Base-by-base conservation (phyloP, 1,140 invertebrate species). In the Tachypleus tridentatus region DNA sequence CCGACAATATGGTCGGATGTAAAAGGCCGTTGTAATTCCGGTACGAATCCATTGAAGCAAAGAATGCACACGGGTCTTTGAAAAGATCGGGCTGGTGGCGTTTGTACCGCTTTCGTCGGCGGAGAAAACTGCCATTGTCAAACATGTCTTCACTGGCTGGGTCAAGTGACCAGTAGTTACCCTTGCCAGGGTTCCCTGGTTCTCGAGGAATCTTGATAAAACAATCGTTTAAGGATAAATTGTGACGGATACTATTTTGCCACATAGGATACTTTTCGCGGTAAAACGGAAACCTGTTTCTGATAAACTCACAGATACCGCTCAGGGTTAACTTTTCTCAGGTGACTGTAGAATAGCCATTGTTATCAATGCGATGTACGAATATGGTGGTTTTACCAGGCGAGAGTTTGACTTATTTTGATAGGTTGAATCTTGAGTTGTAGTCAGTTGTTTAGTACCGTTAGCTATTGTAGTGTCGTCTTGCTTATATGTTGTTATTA, bases 101-200 rank as follows among this genome's bases (percentile, higher is more conserved):
- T 76, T 97, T 98, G 80, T 95, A 99, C 48, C 97, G 82, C 78
- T 99, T 99, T 62, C 97, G 78, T 29, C 97, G 82, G 4, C 97
- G 77, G 57, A 99, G 79, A 74, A 99, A 99, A 74, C 91, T 95
- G 0, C 97, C 97, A 76, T 99, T 99, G 75, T 99, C 97, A 73
- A 99, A 99, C 97, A 99, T 99, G 74, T 98, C 93, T 74, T 98
- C 93, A 3, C 91, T 91, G 63, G 93, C 79, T 0, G 97, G 97
- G 78, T 99, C 95, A 58, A 99, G 76, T 1, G 94, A 96, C 97
- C 97, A 99, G 77, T 98, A 99, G 74, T 98, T 99, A 0, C 97
- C 97, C 73, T 99, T 99, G 0, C 95, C 95, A 0, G 97, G 97
- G 75, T 99, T 98, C 0, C 95, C 96, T 0, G 96, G 95, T 76